Base-by-base conservation (phyloP, 2,888 invertebrate species). In the Catocala fraxini region DNA sequence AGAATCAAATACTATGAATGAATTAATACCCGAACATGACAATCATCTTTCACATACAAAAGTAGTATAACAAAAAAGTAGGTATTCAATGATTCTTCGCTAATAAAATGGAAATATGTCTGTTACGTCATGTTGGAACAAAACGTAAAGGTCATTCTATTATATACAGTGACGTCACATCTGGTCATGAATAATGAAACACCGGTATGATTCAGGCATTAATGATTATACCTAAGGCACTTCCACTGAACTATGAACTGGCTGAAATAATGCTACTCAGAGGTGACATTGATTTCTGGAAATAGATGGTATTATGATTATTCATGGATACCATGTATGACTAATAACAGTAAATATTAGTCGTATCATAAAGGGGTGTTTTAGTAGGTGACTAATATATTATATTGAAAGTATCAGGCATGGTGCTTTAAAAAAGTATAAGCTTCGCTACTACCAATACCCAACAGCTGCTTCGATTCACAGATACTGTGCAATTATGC, bases 111-210 rank as follows among this genome's bases (percentile, higher is more conserved):
- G 51, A 60, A 62, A 65, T 56, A 25, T 12, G 5, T 25, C 15
- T 11, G 13, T 70, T 65, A 71, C 81, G 80, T 83, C 79, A 80
- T 49, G 54, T 35, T 47, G 12, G 60, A 72, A 73, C 65, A 59
- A 67, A 74, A 79, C 43, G 57, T 65, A 82, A 89, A 89, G 83
- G 87, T 85, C 82, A 82, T 66, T 77, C 71, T 74, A 85, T 87
- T 85, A 85, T 83, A 71, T 46, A 13, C 56, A 71, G 66, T 87
- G 84, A 84, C 82, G 85, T 84, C 79, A 84, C 81, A 81, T 80
- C 71, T 62, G 59, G 69, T 72, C 64, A 71, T 78, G 77, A 73
- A 65, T 74, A 72, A 75, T 73, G 58, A 64, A 73, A 73, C 58
- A 56, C 61, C 67, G 60, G 62, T 56, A 79, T 89, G 88, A 89